A percentile compares a stretch with the other conserved stretches of the same genome.
Evolutionary conservation across 2,888 invertebrate genomes (phyloP).

Genomic region (Sisyra nigra): DNA sequence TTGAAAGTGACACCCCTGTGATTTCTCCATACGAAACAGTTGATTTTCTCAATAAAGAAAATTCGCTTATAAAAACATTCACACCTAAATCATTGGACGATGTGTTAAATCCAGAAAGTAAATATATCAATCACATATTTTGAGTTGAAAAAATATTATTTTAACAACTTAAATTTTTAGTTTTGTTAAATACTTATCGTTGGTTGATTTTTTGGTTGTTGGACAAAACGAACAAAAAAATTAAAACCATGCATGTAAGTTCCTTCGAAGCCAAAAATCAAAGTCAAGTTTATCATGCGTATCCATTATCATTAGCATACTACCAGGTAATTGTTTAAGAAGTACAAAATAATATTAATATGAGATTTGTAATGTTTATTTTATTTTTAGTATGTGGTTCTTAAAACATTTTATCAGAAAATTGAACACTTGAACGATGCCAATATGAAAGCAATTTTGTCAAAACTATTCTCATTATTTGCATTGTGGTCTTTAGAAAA

Average conservation of each 20-base stretch:
- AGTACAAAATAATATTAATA: background rate
- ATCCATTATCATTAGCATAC: slow-evolving; percentile 62
- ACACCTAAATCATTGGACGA: slow-evolving; percentile 30
- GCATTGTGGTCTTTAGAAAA: slow-evolving; percentile 57
- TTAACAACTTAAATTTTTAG: slow-evolving; percentile 27
- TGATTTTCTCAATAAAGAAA: slow-evolving; percentile 41
- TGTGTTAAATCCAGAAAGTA: slow-evolving; percentile 34
- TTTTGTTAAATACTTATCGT: slow-evolving; percentile 47
- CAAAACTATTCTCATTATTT: slow-evolving; percentile 45
- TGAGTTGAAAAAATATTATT: too few relatives aligned
- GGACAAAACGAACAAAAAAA: slow-evolving; percentile 46
- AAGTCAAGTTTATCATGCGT: slow-evolving; percentile 69
- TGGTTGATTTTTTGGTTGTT: slow-evolving; percentile 73
- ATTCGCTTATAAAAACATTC: slow-evolving; percentile 34
- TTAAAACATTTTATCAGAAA: slow-evolving; percentile 33
- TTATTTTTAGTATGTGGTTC: slow-evolving; percentile 32
- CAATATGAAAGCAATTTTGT: slow-evolving; percentile 33
- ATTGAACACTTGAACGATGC: slow-evolving; percentile 29
- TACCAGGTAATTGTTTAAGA: slow-evolving; percentile 44
- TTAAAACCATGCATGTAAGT: slow-evolving; percentile 34
- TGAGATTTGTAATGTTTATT: slow-evolving; percentile 11
- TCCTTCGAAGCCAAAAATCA: slow-evolving; percentile 67
- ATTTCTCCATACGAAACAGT: slow-evolving; percentile 57
- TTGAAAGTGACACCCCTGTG: slow-evolving; percentile 16
- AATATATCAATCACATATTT: too few relatives aligned